Base-by-base conservation (phyloP, 2,888 invertebrate genomes). In the Diploptera punctata region DNA sequence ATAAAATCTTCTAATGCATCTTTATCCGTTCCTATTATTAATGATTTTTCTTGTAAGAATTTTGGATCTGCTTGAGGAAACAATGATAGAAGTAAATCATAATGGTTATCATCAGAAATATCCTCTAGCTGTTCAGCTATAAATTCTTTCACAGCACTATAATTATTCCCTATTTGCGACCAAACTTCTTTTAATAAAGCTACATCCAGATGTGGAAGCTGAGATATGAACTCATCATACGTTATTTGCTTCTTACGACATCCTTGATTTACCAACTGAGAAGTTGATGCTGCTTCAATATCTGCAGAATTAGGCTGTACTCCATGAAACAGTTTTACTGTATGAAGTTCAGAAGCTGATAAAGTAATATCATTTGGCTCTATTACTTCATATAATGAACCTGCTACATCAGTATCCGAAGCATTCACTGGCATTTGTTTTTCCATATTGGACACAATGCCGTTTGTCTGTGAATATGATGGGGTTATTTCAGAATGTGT, bases 51-150 rank as follows among this genome's bases (percentile, higher is more conserved):
- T 44, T 77, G 77, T 19, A 83, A 73, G 74, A 77, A 78, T 3
- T 69, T 71, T 0, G 81, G 80, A 75, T 82, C 80, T 10, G 81
- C 81, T 44, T 82, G 75, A 1, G 82, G 81, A 67, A 83, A 67
- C 21, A 73, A 67, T n/a, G 54, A 52, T 47, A 70, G 10, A 26
- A 70, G 24, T 4, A 18, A 43, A 16, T 70, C 33, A 44, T 70
- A 70, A 18, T 33, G 68, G 43, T 29, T 19, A 18, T 49, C 44
- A n/a, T 29, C 18, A 13, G 57, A 24, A 10, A 29, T 31, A 3
- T 57, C 57, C n/a, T 57, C 13, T 16, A n/a, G 24, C 2, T 57
- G 57, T 19, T 57, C 13, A 29, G 26, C 26, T n/a, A 57, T 57
- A n/a, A 57, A 57, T 57, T 57, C 29, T 24, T 57, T 57, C 31